phyloP scores from a whole-genome alignment of 2,888 invertebrate genomes.

The Cephalotes varians region DNA sequence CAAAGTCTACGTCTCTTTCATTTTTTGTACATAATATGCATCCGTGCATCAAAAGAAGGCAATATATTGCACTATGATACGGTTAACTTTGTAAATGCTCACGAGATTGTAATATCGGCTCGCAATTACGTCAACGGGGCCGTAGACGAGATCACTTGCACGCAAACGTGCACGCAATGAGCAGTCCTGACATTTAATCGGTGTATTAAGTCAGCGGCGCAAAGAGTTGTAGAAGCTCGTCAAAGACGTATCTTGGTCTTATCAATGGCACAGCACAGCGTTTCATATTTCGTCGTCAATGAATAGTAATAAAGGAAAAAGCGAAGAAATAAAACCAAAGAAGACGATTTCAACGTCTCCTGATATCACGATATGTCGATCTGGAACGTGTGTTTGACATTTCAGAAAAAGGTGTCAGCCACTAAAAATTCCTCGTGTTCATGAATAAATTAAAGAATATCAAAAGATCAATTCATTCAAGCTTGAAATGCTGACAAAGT shows the following conservation, averaged over 20 bases:
- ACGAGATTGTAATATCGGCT: constrained; percentile 30
- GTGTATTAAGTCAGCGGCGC: constrained; percentile 42
- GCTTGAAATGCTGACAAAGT: background rate
- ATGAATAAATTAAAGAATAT: constrained; percentile 31
- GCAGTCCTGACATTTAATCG: constrained; percentile 47
- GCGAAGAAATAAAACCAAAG: background rate
- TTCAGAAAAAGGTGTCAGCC: background rate
- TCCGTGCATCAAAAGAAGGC: constrained; percentile 1
- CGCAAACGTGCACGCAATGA: constrained; percentile 47
- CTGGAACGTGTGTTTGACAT: constrained; percentile 14
- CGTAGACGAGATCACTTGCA: constrained; percentile 27
- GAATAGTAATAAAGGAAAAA: constrained; percentile 10
- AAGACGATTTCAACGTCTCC: background rate
- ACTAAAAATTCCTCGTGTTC: background rate
- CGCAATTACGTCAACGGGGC: constrained; percentile 37
- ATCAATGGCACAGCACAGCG: background rate
- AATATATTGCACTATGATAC: constrained; percentile 12
- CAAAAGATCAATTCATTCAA: background rate
- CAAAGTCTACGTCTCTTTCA: background rate
- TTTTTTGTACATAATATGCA: background rate
- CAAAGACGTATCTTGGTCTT: constrained; percentile 35
- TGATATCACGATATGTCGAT: background rate
- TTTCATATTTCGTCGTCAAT: background rate
- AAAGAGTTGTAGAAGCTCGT: constrained; percentile 15
- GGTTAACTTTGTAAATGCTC: constrained; percentile 17